Evolutionary conservation across 2,888 invertebrate genomes (phyloP).

Genomic region (Yponomeuta malinellus): DNA sequence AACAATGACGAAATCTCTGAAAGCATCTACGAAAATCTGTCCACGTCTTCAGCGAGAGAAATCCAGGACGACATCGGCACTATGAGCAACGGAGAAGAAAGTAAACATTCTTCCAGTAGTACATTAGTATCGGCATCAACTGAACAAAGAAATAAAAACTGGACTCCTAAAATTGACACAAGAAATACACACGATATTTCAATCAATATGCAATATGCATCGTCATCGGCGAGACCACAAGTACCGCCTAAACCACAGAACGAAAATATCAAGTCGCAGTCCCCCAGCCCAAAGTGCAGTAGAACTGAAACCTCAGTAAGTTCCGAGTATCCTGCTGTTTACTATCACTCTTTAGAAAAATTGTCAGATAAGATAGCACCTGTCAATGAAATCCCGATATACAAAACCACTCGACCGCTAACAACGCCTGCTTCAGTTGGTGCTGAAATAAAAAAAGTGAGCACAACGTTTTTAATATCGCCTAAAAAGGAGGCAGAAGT

Average conservation of each 20-base stretch:
- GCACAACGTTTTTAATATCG: slow-evolving; percentile 62
- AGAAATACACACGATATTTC: not conserved
- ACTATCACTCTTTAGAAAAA: slow-evolving; percentile 65
- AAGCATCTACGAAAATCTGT: slow-evolving; percentile 62
- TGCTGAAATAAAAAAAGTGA: slow-evolving; percentile 66
- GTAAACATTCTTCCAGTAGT: slow-evolving; percentile 57
- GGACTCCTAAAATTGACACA: slow-evolving; percentile 21
- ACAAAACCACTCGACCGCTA: slow-evolving; percentile 47
- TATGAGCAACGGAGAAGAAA: slow-evolving; percentile 36
- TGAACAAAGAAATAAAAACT: slow-evolving; percentile 28
- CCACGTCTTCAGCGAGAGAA: slow-evolving; percentile 28
- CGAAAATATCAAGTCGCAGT: slow-evolving; percentile 29
- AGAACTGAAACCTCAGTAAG: slow-evolving; percentile 15
- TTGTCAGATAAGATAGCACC: slow-evolving; percentile 45
- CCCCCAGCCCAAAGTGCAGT: slow-evolving; percentile 18
- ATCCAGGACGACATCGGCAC: slow-evolving; percentile 35
- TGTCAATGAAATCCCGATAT: slow-evolving; percentile 49
- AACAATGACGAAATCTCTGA: slow-evolving; percentile 37
- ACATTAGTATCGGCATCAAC: slow-evolving; percentile 58
- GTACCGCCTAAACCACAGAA: slow-evolving; percentile 35
- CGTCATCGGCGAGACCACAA: slow-evolving; percentile 39
- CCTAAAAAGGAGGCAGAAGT: slow-evolving; percentile 70
- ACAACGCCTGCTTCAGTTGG: slow-evolving; percentile 56
- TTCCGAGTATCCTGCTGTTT: slow-evolving; percentile 50
- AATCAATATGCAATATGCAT: not conserved